These are phyloP conservation scores for Lasioglossum albipes DNA, from an alignment of 1,140 invertebrate species.

Conservation along the genomic window DNA sequence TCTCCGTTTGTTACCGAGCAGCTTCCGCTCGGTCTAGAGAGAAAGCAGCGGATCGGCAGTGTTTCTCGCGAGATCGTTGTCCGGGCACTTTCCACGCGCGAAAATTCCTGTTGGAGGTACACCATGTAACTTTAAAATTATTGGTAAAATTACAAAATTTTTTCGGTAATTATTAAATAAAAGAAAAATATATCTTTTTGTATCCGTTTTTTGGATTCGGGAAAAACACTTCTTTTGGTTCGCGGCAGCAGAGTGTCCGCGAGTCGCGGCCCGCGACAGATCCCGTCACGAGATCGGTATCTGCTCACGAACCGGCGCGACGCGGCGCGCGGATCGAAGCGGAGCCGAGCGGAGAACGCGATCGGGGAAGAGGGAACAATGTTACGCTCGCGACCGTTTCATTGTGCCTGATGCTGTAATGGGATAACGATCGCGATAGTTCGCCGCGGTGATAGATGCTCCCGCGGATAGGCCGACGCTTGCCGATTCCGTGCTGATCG, in stretches of 20 bases:
- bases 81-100: constrained; percentile 45
- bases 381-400: constrained; percentile 16
- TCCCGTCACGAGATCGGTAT: constrained; percentile 50
- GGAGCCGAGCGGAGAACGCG: constrained; percentile 7
- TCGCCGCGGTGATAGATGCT: constrained; percentile 9
- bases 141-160: no score
- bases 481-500: constrained; percentile 35
- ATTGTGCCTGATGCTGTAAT: background rate
- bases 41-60: background rate
- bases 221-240: no score
- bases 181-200: no score
- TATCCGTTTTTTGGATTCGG: no score
- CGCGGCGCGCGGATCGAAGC: constrained; percentile 8
- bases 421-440: constrained; percentile 31
- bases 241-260: background rate
- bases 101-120: constrained; percentile 14
- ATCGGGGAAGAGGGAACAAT: background rate
- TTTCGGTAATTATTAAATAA: no score
- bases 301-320: constrained; percentile 18
- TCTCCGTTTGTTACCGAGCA: background rate
- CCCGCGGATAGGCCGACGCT: constrained; percentile 23
- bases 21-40: background rate
- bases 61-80: background rate
- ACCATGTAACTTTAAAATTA: no score
- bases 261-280: constrained; percentile 19